These are phyloP conservation scores for Leptodirus hochenwartii DNA, from an alignment of 2,888 invertebrate species.

Conservation along the genomic window DNA sequence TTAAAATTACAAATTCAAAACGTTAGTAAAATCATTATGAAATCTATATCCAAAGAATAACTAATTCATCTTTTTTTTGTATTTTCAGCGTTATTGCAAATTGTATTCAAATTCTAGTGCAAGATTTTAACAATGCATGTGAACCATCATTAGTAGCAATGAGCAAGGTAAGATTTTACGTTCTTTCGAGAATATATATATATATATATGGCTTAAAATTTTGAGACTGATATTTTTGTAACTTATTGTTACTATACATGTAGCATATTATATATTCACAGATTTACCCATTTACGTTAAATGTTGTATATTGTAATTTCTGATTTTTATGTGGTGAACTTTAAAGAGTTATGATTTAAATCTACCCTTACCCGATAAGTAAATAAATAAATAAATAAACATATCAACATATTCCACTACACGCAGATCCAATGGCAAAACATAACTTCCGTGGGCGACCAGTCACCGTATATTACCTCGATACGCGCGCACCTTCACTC, in stretches of 20 bases:
- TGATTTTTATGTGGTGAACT: too few species aligned
- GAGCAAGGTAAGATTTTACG: slow-evolving; percentile 49
- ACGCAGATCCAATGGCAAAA: slow-evolving; percentile 79
- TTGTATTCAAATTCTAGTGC: slow-evolving; percentile 82
- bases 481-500: slow-evolving; percentile 74
- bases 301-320: too few species aligned
- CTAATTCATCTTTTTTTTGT: slow-evolving; percentile 5
- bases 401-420: too few species aligned
- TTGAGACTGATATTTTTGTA: slow-evolving; percentile 4
- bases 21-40: not conserved
- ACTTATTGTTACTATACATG: too few species aligned
- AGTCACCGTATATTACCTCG: slow-evolving; percentile 85
- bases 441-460: slow-evolving; percentile 90
- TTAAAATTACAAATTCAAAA: not conserved
- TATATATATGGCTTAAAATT: too few species aligned
- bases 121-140: slow-evolving; percentile 86
- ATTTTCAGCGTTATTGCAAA: slow-evolving; percentile 50
- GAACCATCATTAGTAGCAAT: slow-evolving; percentile 85
- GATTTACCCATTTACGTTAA: too few species aligned
- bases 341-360: too few species aligned
- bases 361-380: too few species aligned
- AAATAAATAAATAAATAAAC: too few species aligned
- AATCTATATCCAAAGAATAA: not conserved
- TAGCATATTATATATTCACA: too few species aligned
- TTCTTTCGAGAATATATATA: too few species aligned